Evolutionary conservation across 2,888 invertebrate species (phyloP), one percentile per base, ranked within the genome.

Genomic region (Caenorhabditis zanzibari): DNA sequence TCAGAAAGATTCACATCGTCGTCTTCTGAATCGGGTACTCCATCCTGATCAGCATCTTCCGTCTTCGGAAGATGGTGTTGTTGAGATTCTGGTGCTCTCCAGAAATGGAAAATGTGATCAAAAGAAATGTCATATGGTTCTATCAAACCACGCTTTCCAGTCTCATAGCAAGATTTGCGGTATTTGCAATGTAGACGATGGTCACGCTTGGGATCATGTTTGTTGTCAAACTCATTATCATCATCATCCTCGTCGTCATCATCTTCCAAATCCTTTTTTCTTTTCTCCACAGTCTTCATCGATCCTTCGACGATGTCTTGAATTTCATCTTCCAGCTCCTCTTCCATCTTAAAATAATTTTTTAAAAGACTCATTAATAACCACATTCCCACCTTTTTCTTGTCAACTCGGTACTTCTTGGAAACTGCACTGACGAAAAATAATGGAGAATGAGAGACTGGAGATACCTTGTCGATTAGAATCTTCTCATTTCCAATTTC

Each of bases 161-260:
- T 86, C 49, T 85, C 85, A 64, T 89, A 89, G 75, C 90, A 90
- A 4, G 86, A 80, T 74, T 89, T 84, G 28, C 90, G 82, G 59
- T 88, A 89, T 64, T 88, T 88, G 83, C 90, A 90, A 47, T 82
- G 74, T 71, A 90, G 88, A 22, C 82, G 82, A 41, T 82, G 73
- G 35, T 82, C 82, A 19, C 82, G 52, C 35, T 82, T 82, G 24
- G 82, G 82, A 41, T 82, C 82, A 61, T 82, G 82, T 10, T 54
- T 58, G 38, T 82, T 82, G 63, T 82, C 79, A 47, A 79, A 82
- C 14, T 79, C 82, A 64, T 52, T 64, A 64, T 83, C 84, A 52
- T 90, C 81, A 19, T 81, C 79, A 22, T 85, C 84, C 24, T 83
- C 69, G 6, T 80, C 64, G 16, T 82, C 69, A 16, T 61, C 72